phyloP scores from a whole-genome alignment of 1,140 invertebrate genomes.

The Lucilia sericata region DNA sequence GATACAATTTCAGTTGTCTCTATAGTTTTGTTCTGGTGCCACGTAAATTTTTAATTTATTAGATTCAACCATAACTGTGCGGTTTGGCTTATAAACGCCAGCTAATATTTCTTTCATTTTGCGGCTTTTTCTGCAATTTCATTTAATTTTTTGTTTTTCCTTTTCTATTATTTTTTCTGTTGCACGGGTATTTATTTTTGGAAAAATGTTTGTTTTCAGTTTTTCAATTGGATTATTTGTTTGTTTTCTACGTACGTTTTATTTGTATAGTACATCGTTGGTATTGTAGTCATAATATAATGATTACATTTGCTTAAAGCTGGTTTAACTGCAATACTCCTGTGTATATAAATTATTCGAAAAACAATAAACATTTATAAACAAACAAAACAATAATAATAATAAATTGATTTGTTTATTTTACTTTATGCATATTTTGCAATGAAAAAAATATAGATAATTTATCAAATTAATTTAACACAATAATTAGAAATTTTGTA shows the following conservation, averaged over 20 bases:
- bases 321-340: slow-evolving; percentile 4
- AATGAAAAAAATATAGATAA: too few species aligned
- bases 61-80: slow-evolving; percentile 38
- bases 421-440: not conserved
- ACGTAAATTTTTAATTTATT: slow-evolving; percentile 43
- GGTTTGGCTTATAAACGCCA: slow-evolving; percentile 43
- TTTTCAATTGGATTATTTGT: not conserved
- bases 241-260: not conserved
- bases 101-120: slow-evolving; percentile 42
- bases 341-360: not conserved
- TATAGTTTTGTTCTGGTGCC: not conserved
- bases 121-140: slow-evolving; percentile 1
- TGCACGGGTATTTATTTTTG: not conserved
- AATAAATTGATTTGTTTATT: slow-evolving; percentile 14
- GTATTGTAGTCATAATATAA: slow-evolving; percentile 6
- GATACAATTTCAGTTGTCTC: not conserved
- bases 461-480: too few species aligned
- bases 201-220: not conserved
- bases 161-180: too few species aligned
- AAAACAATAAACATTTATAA: slow-evolving; percentile 24
- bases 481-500: too few species aligned
- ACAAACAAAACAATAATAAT: slow-evolving; percentile 2
- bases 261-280: not conserved
- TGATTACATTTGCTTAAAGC: slow-evolving; percentile 10
- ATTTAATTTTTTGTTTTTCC: not conserved